Conservation (phyloP, 1,140 invertebrate species). For the Euura saliciscinereae region DNA sequence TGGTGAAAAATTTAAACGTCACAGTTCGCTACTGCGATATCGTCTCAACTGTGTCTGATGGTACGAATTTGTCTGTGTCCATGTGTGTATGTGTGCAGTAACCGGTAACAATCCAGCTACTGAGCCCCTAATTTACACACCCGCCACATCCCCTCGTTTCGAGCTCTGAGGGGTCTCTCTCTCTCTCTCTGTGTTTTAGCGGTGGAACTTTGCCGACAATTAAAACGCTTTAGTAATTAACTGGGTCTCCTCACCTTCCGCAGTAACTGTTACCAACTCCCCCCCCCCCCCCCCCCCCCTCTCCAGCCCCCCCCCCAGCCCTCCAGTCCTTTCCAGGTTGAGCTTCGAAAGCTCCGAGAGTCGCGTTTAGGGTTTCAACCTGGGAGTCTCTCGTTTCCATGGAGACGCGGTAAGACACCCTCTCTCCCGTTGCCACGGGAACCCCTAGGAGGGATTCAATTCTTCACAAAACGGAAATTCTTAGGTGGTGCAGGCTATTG, state of each 20-base stretch:
- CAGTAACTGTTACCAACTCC: slow-evolving; percentile 45
- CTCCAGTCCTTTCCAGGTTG: no score
- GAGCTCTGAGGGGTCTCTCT: no score
- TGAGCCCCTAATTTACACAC: slow-evolving; percentile 4
- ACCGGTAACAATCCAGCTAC: neutral
- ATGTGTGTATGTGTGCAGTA: neutral
- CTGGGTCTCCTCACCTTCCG: slow-evolving; percentile 51
- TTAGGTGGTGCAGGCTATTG: no score
- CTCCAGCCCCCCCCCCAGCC: neutral
- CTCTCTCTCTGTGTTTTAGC: neutral
- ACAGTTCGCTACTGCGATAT: no score
- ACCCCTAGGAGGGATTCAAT: slow-evolving; percentile 27
- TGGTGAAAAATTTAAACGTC: no score
- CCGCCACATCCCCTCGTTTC: neutral
- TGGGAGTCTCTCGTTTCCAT: neutral
- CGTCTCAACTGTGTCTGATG: no score
- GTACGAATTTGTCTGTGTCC: neutral
- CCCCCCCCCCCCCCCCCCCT: slow-evolving; percentile 21
- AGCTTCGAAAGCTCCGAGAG: neutral
- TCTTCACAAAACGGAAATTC: slow-evolving; percentile 3
- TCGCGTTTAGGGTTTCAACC: neutral
- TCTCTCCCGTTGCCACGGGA: slow-evolving; percentile 50
- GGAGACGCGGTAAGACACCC: slow-evolving; percentile 17
- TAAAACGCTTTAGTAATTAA: slow-evolving; percentile 61
- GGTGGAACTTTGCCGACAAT: slow-evolving; percentile 57